Base-by-base conservation (phyloP, 2,888 invertebrate genomes). In the Ennomos erosarius region DNA sequence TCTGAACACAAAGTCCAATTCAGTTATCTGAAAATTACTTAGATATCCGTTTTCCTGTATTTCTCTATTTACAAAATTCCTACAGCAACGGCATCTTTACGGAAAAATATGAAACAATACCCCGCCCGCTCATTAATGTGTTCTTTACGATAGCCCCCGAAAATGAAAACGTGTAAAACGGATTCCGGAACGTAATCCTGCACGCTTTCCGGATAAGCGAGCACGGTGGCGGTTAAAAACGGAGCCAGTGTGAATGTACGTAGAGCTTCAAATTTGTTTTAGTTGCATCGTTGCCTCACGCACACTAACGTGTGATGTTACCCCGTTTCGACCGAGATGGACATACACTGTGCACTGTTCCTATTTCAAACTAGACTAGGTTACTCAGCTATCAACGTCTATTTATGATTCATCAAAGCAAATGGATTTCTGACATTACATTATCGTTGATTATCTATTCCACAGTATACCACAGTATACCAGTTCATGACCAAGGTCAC, bases 151-250 rank as follows among this genome's bases (percentile, higher is more conserved):
- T 55, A 54, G 58, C 51, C 60, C 55, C 61, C 59, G 58, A 68
- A 66, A 67, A 64, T 59, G 62, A 60, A 56, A 55, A 62, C 61
- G 59, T 63, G 65, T 64, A 68, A 68, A 68, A 64, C 59, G 59
- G 52, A 64, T 60, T 62, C 61, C 52, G 44, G 64, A 54, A 56
- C 43, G 56, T 66, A 63, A 66, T 65, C 65, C 69, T 50, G 64
- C 54, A 46, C 54, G 59, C 64, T 62, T 64, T 67, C 52, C 64
- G 65, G 67, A 52, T 64, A 64, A 67, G 55, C 60, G 67, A 63
- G 44, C 65, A 66, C 52, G 53, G 51, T 53, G 60, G 54, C 34
- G 59, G 69, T 66, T 67, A 67, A 67, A 65, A 66, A 65, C 62
- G 62, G 38, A 49, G 47, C 39, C 56, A 53, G 45, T 59, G 48